phyloP scores from a whole-genome alignment of 2,113 vertebrate species.

The Forbesichthys papilliferus region DNA sequence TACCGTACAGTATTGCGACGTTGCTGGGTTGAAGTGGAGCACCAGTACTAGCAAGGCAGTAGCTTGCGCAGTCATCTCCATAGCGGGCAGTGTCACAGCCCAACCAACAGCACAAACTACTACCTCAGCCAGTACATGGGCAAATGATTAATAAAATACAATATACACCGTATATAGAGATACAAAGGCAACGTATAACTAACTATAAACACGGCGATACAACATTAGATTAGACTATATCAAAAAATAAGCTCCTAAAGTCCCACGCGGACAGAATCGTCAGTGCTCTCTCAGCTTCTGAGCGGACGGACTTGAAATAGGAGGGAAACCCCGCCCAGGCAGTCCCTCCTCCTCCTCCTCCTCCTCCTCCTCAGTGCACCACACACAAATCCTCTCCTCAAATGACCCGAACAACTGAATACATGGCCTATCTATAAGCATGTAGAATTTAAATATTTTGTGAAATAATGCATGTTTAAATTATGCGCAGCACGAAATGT shows the following conservation, averaged over 20 bases:
- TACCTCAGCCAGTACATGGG: conserved; percentile 98
- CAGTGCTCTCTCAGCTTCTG: conserved; percentile 17
- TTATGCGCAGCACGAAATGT: no score
- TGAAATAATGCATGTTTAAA: no score
- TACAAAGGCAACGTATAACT: background rate
- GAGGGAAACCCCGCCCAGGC: conserved; percentile 77
- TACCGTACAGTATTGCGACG: background rate
- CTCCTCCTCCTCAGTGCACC: conserved; percentile 25
- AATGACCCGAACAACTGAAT: conserved; percentile 68
- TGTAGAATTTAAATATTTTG: no score
- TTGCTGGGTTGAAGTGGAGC: conserved; percentile 47
- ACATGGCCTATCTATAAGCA: background rate
- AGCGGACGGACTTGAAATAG: conserved; percentile 61
- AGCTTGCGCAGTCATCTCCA: conserved; percentile 99
- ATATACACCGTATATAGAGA: background rate
- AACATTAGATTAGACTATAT: background rate
- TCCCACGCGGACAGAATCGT: conserved; percentile 33
- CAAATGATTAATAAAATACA: background rate
- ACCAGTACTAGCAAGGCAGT: conserved; percentile 99
- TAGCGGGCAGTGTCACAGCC: conserved; percentile 98
- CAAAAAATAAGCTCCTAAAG: conserved; percentile 1
- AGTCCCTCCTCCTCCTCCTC: conserved; percentile 40
- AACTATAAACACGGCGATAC: background rate
- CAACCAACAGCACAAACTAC: conserved; percentile 99
- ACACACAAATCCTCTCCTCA: conserved; percentile 67